A percentile compares a stretch with the other conserved stretches of the same genome.
Conservation (phyloP, 2,113 vertebrate species). For the Himantopus leucocephalus region DNA sequence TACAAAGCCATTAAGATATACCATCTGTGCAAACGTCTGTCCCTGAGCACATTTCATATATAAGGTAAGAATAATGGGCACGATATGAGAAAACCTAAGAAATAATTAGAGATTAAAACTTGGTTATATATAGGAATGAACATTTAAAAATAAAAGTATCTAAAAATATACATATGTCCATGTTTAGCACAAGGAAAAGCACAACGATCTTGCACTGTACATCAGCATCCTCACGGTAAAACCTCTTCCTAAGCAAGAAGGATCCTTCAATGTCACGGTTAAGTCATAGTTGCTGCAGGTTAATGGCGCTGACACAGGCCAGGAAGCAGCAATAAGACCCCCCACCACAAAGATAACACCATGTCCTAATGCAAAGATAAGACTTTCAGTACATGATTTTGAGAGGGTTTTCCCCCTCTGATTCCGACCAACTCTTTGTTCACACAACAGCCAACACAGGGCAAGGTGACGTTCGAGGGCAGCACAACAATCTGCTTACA, state of each 20-base stretch:
- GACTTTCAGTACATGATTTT: background rate
- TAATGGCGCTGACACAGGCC: background rate
- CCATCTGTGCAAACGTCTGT: constrained; percentile 33
- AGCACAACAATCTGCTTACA: background rate
- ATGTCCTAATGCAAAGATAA: background rate
- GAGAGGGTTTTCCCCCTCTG: background rate
- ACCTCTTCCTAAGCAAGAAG: background rate
- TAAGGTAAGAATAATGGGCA: background rate
- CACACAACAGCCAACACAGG: background rate
- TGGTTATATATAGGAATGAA: background rate
- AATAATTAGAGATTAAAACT: constrained; percentile 20
- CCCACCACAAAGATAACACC: background rate
- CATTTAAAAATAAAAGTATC: background rate
- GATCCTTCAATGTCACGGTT: background rate
- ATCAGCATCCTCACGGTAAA: background rate
- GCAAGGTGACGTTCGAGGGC: background rate
- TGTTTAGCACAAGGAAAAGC: background rate
- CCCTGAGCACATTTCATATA: background rate
- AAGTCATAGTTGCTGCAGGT: background rate
- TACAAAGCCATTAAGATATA: constrained; percentile 1
- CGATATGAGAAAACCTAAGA: background rate
- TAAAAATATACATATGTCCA: background rate
- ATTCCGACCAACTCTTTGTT: background rate
- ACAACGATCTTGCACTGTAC: background rate
- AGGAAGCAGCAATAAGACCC: background rate